Percentiles rank a stretch among this genome's conserved stretches.
These are phyloP conservation scores for Oxycera nigricornis DNA, from an alignment of 2,888 invertebrate species.

Conservation along the genomic window DNA sequence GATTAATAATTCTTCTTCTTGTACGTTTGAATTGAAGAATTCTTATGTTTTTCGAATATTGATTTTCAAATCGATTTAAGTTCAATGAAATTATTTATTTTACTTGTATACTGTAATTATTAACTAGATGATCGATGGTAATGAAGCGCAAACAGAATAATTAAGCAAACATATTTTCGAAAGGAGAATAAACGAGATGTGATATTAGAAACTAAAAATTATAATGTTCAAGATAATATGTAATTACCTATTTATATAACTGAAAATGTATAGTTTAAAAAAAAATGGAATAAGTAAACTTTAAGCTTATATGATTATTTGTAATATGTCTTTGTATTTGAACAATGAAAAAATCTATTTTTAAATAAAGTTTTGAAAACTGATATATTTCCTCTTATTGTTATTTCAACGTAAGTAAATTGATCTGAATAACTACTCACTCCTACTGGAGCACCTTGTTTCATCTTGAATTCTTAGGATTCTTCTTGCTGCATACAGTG, in stretches of 20 bases:
- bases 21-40: no score
- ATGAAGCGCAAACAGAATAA: background rate
- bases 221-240: constrained; percentile 5
- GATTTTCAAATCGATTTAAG: background rate
- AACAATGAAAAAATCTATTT: constrained; percentile 28
- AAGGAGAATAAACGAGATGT: constrained; percentile 38
- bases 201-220: constrained; percentile 36
- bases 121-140: background rate
- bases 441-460: no score
- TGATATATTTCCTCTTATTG: background rate
- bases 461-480: no score
- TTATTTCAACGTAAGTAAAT: no score
- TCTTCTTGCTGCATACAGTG: no score
- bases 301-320: background rate
- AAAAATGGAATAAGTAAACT: background rate
- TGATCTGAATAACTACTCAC: no score
- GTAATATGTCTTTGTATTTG: constrained; percentile 25
- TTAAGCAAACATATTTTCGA: constrained; percentile 33
- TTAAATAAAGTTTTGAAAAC: constrained; percentile 33
- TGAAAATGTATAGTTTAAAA: constrained; percentile 5
- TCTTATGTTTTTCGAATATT: no score
- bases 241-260: constrained; percentile 23
- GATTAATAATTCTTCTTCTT: no score
- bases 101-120: background rate
- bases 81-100: background rate